Conservation (phyloP, 2,888 invertebrate species). For the Scrobipalpa costella region DNA sequence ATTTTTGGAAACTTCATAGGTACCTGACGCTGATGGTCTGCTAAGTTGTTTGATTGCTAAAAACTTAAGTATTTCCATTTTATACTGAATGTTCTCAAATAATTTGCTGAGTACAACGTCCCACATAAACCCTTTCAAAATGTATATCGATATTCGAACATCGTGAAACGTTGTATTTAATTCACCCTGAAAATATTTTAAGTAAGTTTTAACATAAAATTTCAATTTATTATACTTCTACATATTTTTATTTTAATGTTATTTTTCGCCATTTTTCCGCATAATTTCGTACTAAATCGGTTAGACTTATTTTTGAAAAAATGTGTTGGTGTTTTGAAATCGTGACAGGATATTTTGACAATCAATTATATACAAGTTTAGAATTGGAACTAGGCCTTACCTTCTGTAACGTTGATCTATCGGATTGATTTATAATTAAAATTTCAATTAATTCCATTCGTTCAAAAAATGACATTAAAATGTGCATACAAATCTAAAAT, state of each 20-base stretch:
- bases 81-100: background rate
- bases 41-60: background rate
- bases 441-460: constrained; percentile 2
- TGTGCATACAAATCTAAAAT: background rate
- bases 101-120: background rate
- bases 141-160: background rate
- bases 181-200: too few species aligned
- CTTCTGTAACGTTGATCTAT: background rate
- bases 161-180: background rate
- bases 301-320: too few species aligned
- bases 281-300: too few species aligned
- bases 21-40: background rate
- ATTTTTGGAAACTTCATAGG: too few species aligned
- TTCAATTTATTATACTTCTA: too few species aligned
- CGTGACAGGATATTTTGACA: too few species aligned
- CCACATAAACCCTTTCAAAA: background rate
- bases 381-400: background rate
- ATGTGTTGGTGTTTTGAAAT: too few species aligned
- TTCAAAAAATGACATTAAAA: constrained; percentile 1
- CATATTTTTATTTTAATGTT: too few species aligned
- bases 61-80: background rate
- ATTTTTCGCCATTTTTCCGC: too few species aligned
- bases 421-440: background rate
- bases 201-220: too few species aligned
- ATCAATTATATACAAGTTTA: background rate